Conservation (phyloP, 2,888 invertebrate genomes). For the Ectemnius lituratus region DNA sequence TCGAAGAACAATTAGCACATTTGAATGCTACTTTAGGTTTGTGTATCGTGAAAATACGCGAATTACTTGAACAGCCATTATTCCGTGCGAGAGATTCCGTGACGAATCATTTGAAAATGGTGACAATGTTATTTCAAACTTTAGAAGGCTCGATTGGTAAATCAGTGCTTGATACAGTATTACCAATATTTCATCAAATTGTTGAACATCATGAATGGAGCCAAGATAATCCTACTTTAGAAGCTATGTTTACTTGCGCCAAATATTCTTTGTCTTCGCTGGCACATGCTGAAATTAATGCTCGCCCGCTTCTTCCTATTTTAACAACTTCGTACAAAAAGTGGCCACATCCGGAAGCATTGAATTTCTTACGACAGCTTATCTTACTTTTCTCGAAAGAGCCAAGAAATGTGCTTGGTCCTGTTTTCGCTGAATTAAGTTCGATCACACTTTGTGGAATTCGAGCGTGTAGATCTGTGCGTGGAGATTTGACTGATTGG, state of each 20-base stretch:
- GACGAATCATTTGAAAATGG: slow-evolving; percentile 83
- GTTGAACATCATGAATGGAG: slow-evolving; percentile 81
- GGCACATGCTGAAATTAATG: slow-evolving; percentile 68
- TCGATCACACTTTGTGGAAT: slow-evolving; percentile 70
- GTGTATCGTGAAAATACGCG: slow-evolving; percentile 82
- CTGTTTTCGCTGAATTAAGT: slow-evolving; percentile 69
- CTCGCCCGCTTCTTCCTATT: slow-evolving; percentile 64
- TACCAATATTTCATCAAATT: slow-evolving; percentile 82
- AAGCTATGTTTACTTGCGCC: slow-evolving; percentile 79
- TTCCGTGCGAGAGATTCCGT: slow-evolving; percentile 74
- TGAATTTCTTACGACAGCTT: slow-evolving; percentile 73
- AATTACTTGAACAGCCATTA: slow-evolving; percentile 73
- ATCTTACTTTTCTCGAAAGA: slow-evolving; percentile 78
- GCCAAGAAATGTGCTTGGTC: slow-evolving; percentile 68
- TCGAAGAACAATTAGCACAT: slow-evolving; percentile 83
- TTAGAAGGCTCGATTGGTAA: slow-evolving; percentile 79
- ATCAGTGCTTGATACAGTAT: slow-evolving; percentile 69
- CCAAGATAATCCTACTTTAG: slow-evolving; percentile 82
- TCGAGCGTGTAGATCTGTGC: slow-evolving; percentile 66
- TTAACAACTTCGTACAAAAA: slow-evolving; percentile 73
- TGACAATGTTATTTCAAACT: slow-evolving; percentile 83
- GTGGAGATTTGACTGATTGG: slow-evolving; percentile 80
- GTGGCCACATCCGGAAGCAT: slow-evolving; percentile 78
- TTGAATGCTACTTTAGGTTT: slow-evolving; percentile 85
- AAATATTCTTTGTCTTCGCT: slow-evolving; percentile 70